Evolutionary conservation across 2,113 vertebrate genomes (phyloP).

Genomic region (Marmota monax): DNA sequence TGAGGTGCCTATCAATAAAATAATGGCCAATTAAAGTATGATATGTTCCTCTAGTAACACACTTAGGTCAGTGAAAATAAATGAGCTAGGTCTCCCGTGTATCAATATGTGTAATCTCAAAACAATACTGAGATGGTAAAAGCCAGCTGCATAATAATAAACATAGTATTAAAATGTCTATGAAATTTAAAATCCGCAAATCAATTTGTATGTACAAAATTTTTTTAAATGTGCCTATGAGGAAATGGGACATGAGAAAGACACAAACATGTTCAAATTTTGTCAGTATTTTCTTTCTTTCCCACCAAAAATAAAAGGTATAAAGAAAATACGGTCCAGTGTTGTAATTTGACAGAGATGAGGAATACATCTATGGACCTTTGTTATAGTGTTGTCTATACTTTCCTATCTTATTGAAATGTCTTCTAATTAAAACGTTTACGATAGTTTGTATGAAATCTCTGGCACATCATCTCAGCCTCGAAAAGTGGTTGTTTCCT

Average conservation of each 20-base stretch:
- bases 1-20: not conserved
- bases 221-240: not conserved
- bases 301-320: constrained; percentile 3
- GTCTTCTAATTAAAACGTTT: constrained; percentile 40
- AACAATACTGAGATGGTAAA: not conserved
- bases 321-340: not conserved
- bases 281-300: not conserved
- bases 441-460: not conserved
- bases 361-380: not conserved
- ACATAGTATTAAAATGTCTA: not conserved
- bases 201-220: not conserved
- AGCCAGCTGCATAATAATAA: not conserved
- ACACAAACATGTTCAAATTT: not conserved
- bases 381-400: not conserved
- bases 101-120: not conserved
- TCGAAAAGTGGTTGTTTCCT: constrained; percentile 39
- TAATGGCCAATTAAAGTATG: not conserved
- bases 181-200: constrained; percentile 1
- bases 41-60: not conserved
- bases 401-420: not conserved
- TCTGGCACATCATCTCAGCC: constrained; percentile 6
- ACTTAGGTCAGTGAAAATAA: not conserved
- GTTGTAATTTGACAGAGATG: not conserved
- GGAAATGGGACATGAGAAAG: not conserved
- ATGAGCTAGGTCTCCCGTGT: not conserved